Percentiles rank a stretch among this genome's conserved stretches.
These are phyloP conservation scores for Synanthedon myopaeformis DNA, from an alignment of 2,888 invertebrate species.

Conservation along the genomic window DNA sequence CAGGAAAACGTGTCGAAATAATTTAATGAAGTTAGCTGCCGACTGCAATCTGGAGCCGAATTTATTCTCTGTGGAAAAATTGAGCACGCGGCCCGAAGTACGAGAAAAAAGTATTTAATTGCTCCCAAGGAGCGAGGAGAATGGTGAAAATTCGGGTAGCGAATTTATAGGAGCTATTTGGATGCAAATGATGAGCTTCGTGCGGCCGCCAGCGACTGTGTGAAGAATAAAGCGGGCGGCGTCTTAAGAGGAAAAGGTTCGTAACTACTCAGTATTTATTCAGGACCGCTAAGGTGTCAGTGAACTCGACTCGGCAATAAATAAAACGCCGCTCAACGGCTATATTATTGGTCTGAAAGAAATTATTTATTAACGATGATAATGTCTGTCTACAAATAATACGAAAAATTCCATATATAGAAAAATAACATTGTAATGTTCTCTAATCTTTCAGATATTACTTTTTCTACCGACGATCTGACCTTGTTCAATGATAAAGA, in stretches of 20 bases:
- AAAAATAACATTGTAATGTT: no score
- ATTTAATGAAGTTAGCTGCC: constrained; percentile 46
- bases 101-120: constrained; percentile 66
- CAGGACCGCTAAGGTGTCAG: constrained; percentile 9
- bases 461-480: no score
- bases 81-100: constrained; percentile 32
- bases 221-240: constrained; percentile 64
- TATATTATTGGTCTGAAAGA: no score
- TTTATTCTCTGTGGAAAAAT: constrained; percentile 54
- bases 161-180: constrained; percentile 69
- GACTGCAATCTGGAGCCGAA: constrained; percentile 52
- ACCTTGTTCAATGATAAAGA: no score
- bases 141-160: constrained; percentile 66
- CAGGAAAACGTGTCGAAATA: constrained; percentile 32
- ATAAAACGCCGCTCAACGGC: not conserved
- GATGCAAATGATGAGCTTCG: constrained; percentile 67
- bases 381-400: no score
- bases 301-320: not conserved
- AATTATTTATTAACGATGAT: no score
- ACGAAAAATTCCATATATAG: no score
- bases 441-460: no score
- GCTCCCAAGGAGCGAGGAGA: constrained; percentile 61
- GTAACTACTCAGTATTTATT: constrained; percentile 54
- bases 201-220: constrained; percentile 46
- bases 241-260: constrained; percentile 55